These are phyloP conservation scores for Paedocypris micromegethes DNA, from an alignment of 2,797 vertebrate genomes.

Conservation along the genomic window DNA sequence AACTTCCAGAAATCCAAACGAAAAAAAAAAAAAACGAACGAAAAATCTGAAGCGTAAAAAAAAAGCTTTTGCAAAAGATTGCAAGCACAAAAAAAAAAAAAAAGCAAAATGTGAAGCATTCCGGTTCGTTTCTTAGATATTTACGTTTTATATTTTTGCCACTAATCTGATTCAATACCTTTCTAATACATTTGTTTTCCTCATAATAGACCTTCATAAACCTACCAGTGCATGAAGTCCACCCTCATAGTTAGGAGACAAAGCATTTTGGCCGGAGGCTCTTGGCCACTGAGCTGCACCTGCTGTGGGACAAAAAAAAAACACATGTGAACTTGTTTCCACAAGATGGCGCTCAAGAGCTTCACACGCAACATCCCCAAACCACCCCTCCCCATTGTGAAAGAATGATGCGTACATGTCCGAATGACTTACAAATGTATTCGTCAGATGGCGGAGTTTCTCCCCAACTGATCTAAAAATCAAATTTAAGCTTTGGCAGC, in stretches of 20 bases:
- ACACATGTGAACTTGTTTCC: conserved; percentile 43
- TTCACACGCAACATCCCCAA: not conserved
- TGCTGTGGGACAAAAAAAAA: conserved; percentile 51
- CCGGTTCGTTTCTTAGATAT: too few species aligned
- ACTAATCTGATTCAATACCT: too few species aligned
- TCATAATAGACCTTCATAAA: not conserved
- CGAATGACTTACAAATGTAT: conserved; percentile 8
- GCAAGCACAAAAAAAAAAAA: too few species aligned
- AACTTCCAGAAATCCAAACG: too few species aligned
- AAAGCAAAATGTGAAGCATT: too few species aligned
- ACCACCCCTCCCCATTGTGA: conserved; percentile 6
- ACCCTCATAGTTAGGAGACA: conserved; percentile 89
- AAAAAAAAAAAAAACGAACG: too few species aligned
- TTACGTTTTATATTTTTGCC: too few species aligned
- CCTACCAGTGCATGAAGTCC: conserved; percentile 88
- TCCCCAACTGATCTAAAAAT: conserved; percentile 3
- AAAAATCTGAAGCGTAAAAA: too few species aligned
- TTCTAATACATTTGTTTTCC: too few species aligned
- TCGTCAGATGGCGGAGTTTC: not conserved
- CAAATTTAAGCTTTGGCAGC: not conserved
- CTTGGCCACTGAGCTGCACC: conserved; percentile 92
- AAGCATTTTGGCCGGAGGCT: conserved; percentile 74
- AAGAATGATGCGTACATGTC: too few species aligned
- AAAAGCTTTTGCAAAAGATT: too few species aligned
- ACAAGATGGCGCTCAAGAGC: conserved; percentile 61